Conservation (phyloP, 2,797 vertebrate species). For the Acrocephalus scirpaceus region DNA sequence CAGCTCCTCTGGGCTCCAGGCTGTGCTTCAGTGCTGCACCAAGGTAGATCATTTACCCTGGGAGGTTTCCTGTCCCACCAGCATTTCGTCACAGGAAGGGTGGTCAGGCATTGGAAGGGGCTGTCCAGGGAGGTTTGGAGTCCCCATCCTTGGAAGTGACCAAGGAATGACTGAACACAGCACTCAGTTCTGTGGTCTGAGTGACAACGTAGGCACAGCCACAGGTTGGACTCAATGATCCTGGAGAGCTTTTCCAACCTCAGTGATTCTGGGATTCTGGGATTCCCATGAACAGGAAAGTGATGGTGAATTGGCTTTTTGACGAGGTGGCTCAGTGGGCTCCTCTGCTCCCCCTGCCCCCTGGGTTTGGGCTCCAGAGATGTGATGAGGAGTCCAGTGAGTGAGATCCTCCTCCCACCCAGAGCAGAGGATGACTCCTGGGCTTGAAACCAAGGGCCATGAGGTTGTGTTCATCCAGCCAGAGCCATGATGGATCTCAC, state of each 20-base stretch:
- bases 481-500: background rate
- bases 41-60: rapidly evolving
- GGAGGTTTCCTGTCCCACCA: background rate
- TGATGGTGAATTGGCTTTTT: rapidly evolving
- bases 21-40: rapidly evolving
- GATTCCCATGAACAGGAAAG: background rate
- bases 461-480: background rate
- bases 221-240: background rate
- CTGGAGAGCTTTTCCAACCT: background rate
- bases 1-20: background rate
- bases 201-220: no score
- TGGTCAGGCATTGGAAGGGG: background rate
- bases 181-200: background rate
- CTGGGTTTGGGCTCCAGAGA: background rate
- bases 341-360: background rate
- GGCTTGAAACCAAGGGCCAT: background rate
- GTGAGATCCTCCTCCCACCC: background rate
- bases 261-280: background rate
- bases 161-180: rapidly evolving
- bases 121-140: background rate
- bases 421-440: background rate
- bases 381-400: rapidly evolving
- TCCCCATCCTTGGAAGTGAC: background rate
- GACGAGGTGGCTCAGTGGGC: rapidly evolving
- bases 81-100: background rate